Conservation (phyloP, 35 echinoderm and acorn worm species). For the Heliocidaris erythrogramma region DNA sequence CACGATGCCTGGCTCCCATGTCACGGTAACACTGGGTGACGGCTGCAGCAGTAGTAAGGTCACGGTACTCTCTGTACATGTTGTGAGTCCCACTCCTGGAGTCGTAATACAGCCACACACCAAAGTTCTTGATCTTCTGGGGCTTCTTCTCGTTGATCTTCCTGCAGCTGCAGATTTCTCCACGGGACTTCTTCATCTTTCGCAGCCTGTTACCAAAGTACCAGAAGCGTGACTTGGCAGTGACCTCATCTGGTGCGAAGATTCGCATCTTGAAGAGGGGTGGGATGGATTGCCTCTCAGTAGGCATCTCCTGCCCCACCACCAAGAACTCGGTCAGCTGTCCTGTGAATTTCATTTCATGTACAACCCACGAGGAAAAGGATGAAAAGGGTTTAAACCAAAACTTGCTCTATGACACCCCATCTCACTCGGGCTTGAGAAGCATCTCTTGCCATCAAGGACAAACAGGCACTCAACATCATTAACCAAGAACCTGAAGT, state of each 20-base stretch:
- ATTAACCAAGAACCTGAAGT: too few relatives aligned
- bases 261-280: constrained; percentile 94
- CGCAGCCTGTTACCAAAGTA: constrained; percentile 94
- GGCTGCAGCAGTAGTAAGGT: constrained; percentile 83
- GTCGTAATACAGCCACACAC: constrained; percentile 93
- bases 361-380: constrained; percentile 42
- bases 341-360: constrained; percentile 34
- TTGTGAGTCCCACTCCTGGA: constrained; percentile 97
- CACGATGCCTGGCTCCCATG: constrained; percentile 97
- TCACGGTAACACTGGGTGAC: constrained; percentile 99
- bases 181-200: constrained; percentile 96
- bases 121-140: constrained; percentile 95
- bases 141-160: constrained; percentile 88
- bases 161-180: constrained; percentile 81
- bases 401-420: too few relatives aligned
- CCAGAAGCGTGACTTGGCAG: constrained; percentile 97
- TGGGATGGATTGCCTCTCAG: constrained; percentile 70
- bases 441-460: too few relatives aligned
- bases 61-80: constrained; percentile 99
- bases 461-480: too few relatives aligned
- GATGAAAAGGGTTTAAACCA: constrained; percentile 35
- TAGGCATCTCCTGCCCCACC: constrained; percentile 80
- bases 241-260: constrained; percentile 89
- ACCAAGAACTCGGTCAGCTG: constrained; percentile 89
- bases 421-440: too few relatives aligned